Evolutionary conservation across 2,113 vertebrate genomes (phyloP).

Genomic region (Antigone vipio): DNA sequence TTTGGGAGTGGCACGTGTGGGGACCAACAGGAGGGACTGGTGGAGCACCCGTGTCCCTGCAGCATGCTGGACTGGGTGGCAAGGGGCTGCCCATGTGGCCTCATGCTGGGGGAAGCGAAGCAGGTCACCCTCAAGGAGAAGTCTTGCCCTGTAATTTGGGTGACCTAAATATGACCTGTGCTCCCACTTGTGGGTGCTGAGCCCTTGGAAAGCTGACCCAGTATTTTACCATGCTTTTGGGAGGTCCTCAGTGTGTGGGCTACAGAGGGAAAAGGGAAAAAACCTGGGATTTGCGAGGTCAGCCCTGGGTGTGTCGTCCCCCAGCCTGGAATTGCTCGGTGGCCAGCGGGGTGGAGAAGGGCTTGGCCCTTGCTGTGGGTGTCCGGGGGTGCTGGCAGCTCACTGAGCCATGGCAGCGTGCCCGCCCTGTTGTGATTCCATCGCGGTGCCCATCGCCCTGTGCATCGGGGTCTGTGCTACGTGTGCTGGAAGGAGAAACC

Average conservation of each 20-base stretch:
- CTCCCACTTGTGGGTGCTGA: conserved; percentile 6
- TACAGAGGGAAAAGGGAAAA: neutral
- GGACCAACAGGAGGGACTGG: neutral
- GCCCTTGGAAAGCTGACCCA: neutral
- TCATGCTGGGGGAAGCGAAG: neutral
- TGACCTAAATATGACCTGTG: conserved; percentile 24
- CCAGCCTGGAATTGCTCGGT: neutral
- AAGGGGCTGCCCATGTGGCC: neutral
- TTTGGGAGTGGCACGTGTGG: neutral
- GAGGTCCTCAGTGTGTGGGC: conserved; percentile 60
- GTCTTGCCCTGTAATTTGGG: conserved; percentile 34
- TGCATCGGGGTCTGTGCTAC: rapidly evolving
- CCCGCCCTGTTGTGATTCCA: neutral
- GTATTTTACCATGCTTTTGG: neutral
- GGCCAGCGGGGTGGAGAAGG: neutral
- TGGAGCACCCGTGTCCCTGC: rapidly evolving
- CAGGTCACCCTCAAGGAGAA: neutral
- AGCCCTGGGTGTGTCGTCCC: conserved; percentile 8
- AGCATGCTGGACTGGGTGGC: neutral
- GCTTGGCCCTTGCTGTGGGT: neutral
- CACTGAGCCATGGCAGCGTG: rapidly evolving
- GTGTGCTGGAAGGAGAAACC: neutral
- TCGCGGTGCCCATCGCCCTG: rapidly evolving
- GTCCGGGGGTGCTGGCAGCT: neutral
- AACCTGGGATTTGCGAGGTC: neutral